These are phyloP conservation scores for Euplexia lucipara DNA, from an alignment of 2,888 invertebrate genomes.

Conservation along the genomic window DNA sequence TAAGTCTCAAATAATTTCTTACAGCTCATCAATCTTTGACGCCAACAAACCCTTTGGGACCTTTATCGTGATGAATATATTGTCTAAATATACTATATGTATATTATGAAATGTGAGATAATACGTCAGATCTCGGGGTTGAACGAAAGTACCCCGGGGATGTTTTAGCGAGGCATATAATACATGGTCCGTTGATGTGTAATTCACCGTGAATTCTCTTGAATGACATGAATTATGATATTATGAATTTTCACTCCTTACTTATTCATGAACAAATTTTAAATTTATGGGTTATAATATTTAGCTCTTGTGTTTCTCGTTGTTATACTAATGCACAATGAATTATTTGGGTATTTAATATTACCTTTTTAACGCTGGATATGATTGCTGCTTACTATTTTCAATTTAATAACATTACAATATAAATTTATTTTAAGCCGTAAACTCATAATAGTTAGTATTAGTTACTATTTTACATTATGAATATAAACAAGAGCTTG, in stretches of 20 bases:
- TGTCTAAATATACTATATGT: slow-evolving; percentile 21
- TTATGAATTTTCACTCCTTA: slow-evolving; percentile 64
- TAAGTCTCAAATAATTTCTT: neutral
- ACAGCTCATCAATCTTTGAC: slow-evolving; percentile 6
- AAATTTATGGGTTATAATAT: no score
- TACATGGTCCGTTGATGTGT: slow-evolving; percentile 47
- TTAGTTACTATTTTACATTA: no score
- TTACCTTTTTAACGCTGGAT: neutral
- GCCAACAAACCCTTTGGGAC: neutral
- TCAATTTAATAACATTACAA: no score
- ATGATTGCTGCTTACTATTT: neutral
- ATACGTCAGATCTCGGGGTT: slow-evolving; percentile 35
- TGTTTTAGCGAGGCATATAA: slow-evolving; percentile 48
- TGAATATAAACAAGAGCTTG: no score
- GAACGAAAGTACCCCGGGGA: slow-evolving; percentile 40
- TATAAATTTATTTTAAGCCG: no score
- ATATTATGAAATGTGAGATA: slow-evolving; percentile 37
- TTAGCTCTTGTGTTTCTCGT: no score
- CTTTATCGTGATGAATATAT: slow-evolving; percentile 14
- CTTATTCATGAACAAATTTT: slow-evolving; percentile 20
- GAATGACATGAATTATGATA: slow-evolving; percentile 71
- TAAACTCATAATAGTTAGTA: no score
- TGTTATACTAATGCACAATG: no score
- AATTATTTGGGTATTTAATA: no score
- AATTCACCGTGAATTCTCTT: slow-evolving; percentile 63